These are phyloP conservation scores for Hippocampus barbouri DNA, from an alignment of 2,113 vertebrate genomes.

Conservation along the genomic window DNA sequence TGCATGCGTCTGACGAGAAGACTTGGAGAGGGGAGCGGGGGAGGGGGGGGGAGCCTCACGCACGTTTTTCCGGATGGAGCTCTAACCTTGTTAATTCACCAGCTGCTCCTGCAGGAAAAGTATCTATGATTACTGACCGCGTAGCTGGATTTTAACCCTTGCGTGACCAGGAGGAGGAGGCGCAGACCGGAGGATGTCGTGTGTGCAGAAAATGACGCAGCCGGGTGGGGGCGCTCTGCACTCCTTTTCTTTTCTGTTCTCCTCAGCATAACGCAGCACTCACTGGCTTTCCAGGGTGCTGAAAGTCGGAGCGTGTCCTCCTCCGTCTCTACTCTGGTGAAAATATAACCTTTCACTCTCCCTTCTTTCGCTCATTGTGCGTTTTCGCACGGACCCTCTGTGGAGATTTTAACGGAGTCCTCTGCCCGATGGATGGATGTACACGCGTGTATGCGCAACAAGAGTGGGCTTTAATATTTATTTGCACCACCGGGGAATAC, in stretches of 20 bases:
- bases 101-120: slow-evolving; percentile 19
- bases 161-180: neutral
- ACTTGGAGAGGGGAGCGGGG: neutral
- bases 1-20: neutral
- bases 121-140: slow-evolving; percentile 15
- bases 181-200: slow-evolving; percentile 23
- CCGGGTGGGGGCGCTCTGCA: slow-evolving; percentile 16
- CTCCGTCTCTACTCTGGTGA: slow-evolving; percentile 23
- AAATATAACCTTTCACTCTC: neutral
- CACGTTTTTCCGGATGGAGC: slow-evolving; percentile 3
- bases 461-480: slow-evolving; percentile 46
- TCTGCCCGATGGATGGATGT: slow-evolving; percentile 50
- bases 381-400: slow-evolving; percentile 29
- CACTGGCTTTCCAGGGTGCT: slow-evolving; percentile 65
- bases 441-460: slow-evolving; percentile 34
- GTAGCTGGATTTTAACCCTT: slow-evolving; percentile 20
- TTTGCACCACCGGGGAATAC: slow-evolving; percentile 65
- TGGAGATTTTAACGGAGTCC: slow-evolving; percentile 32
- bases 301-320: slow-evolving; percentile 58
- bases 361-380: neutral
- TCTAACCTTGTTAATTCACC: slow-evolving; percentile 11
- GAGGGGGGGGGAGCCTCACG: slow-evolving; percentile 1
- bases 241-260: slow-evolving; percentile 12
- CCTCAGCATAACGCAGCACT: slow-evolving; percentile 31
- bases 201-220: slow-evolving; percentile 41